Base-by-base conservation (phyloP, 2,113 vertebrate species). In the Scophthalmus maximus region DNA sequence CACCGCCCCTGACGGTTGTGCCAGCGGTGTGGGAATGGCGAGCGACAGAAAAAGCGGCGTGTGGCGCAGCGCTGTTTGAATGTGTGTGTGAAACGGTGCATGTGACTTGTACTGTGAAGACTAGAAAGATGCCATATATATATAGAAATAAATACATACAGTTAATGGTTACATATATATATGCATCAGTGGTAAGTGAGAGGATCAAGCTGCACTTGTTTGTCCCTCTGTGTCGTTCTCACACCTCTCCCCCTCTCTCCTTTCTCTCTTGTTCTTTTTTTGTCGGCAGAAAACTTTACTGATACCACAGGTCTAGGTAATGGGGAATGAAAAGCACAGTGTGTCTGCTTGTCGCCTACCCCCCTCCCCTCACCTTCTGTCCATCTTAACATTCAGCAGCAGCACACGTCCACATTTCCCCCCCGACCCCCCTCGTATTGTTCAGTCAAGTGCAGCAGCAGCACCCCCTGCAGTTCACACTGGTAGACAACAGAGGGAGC, bases 201-300 rank as follows among this genome's bases (percentile, higher is more conserved):
- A 76, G 2, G 12, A 22, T 56, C 17, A 27, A 44, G 50, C 18
- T 12, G 10, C 5, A 10, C 22, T 5, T 63, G 25, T 53, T 34
- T 53, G 34, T 58, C 65, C 64, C n/a, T 29, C 30, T 61, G 12
- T 75, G 18, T 84, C 23, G 22, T 14, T 71, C 53, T 85, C 22
- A 71, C 55, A 64, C 38, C 91, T 73, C 17, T 80, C 12, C 68
- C 75, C n/a, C n/a, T 83, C 10, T 84, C 76, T 68, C 73, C 77
- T 86, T 64, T 88, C 72, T 83, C 81, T 88, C 84, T 85, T 86
- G 9, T 80, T 22, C 20, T 66, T 40, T 73, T 68, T 49, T 91
- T 88, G 90, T 68, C 81, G 93, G 92, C 94, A 95, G 96, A 97
- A 93, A 94, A 95, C 86, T 91, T 95, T 96, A 97, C 92, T 86